Conservation (phyloP, 1,140 invertebrate genomes). For the Formica selysi region DNA sequence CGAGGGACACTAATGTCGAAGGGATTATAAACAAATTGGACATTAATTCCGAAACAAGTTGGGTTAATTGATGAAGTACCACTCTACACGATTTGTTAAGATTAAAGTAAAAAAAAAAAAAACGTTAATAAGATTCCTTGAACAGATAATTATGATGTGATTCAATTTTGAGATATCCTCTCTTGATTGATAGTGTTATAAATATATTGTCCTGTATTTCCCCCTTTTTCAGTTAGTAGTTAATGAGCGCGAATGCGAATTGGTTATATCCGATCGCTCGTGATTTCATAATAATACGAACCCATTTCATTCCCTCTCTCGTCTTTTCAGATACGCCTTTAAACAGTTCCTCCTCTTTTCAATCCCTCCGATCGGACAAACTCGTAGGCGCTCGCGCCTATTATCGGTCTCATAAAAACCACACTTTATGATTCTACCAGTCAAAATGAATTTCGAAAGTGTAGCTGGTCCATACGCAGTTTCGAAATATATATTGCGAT, state of each 20-base stretch:
- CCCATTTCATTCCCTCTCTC: slow-evolving; percentile 15
- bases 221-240: neutral
- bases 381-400: slow-evolving; percentile 59
- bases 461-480: slow-evolving; percentile 17
- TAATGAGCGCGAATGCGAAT: neutral
- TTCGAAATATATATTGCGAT: slow-evolving; percentile 37
- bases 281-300: neutral
- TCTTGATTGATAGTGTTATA: neutral
- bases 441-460: slow-evolving; percentile 72
- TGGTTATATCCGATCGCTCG: neutral
- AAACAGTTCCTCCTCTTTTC: neutral
- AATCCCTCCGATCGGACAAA: slow-evolving; percentile 18
- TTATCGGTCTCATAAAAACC: slow-evolving; percentile 73
- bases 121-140: neutral
- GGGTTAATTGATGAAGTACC: neutral
- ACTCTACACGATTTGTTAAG: neutral
- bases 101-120: neutral
- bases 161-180: neutral
- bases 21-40: slow-evolving; percentile 38
- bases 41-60: slow-evolving; percentile 10
- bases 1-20: neutral
- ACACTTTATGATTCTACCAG: slow-evolving; percentile 73
- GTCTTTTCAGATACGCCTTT: neutral
- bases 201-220: no score
- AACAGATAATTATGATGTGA: neutral